Evolutionary conservation across 1,140 invertebrate species (phyloP), one percentile per base, ranked within the genome.

Genomic region (Trissolcus basalis): DNA sequence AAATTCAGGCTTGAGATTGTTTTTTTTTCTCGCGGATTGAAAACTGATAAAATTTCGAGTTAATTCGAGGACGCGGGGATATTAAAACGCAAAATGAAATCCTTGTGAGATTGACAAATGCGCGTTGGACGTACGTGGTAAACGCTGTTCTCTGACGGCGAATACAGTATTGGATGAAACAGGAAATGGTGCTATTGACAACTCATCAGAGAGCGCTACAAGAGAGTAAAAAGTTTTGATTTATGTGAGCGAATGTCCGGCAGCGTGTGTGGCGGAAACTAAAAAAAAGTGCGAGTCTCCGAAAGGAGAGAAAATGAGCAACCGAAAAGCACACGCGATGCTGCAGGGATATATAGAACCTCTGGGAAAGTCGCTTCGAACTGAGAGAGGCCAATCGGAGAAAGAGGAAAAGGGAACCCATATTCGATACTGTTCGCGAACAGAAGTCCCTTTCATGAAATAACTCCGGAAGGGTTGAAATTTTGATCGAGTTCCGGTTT

Each of bases 131-230:
- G 14, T 27, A 55, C 32, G 39, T 13, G 58, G 48, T 47, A 64
- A 58, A 35, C 55, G 16, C 44, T 56, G 16, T 43, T 60, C 59
- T 53, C 13, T 54, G 55, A n/a, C 47, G 12, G 45, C 56, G 68
- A 78, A 63, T 70, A 72, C 64, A 80, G 75, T 72, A 79, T 64
- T 32, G 59, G 39, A 75, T 48, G 33, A 45, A 69, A 54, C 72
- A 64, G 71, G 78, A 79, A 82, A 79, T 71, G 76, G 65, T 70
- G 72, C 77, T 80, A 82, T 80, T 82, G 80, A 80, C 78, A 82
- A 80, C 77, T 76, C 73, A 80, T 75, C 64, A 44, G 65, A 70
- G 39, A 44, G 43, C 49, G 35, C 33, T 56, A 55, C n/a, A 11
- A 39, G 43, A 44, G 47, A 59, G 69, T 76, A 81, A 77, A 81